phyloP scores from a whole-genome alignment of 2,888 invertebrate genomes.

The Petrolisthes manimaculis region DNA sequence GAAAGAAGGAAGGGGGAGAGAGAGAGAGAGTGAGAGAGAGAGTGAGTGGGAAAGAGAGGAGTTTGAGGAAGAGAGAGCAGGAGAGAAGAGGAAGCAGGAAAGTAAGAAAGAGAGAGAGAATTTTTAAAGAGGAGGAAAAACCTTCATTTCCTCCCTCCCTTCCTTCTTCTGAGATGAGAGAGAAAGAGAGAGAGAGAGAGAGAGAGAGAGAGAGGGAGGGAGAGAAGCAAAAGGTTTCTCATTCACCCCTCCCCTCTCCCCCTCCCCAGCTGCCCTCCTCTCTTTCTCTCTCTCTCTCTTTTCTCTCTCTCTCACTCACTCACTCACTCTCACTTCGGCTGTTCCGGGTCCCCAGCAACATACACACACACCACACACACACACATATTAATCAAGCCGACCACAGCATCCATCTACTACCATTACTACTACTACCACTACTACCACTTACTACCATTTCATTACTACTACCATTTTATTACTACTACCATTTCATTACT shows the following conservation, averaged over 20 bases:
- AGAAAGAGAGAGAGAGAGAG: conserved; percentile 5
- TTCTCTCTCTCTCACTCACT: not conserved
- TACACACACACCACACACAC: not conserved
- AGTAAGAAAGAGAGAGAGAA: not conserved
- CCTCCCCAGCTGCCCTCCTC: not conserved
- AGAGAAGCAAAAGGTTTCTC: not conserved
- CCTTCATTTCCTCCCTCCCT: no score
- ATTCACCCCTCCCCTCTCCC: not conserved
- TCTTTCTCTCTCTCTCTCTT: not conserved
- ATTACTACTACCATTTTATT: no score
- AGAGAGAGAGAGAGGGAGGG: not conserved
- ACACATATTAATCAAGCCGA: not conserved
- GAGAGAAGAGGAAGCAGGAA: not conserved
- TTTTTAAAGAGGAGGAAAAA: not conserved
- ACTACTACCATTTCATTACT: no score
- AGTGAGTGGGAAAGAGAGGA: not conserved
- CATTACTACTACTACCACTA: not conserved
- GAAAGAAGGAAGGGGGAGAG: no score
- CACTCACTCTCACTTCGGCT: not conserved
- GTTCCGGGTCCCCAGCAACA: not conserved
- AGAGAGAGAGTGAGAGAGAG: not conserved
- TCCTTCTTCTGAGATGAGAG: not conserved
- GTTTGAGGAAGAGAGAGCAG: not conserved
- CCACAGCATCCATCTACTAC: not conserved
- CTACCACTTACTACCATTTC: not conserved